Evolutionary conservation across 2,797 vertebrate species (phyloP), one percentile per base, ranked within the genome.

Genomic region (Oryzias sinensis): DNA sequence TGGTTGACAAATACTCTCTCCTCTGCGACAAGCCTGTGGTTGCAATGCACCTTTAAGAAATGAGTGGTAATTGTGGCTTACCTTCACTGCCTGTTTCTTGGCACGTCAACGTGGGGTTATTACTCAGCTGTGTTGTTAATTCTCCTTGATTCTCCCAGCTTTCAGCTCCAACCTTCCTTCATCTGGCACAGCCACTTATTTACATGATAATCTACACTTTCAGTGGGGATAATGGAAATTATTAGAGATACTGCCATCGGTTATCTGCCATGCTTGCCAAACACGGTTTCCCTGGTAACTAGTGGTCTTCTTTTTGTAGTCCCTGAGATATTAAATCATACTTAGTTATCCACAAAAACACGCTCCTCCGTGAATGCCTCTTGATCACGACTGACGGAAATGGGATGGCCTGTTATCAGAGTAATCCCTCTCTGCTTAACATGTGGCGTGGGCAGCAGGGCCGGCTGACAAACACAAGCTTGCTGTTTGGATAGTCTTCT

Each of bases 131-230:
- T 71, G 80, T 66, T 63, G 55, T 74, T 74, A 66, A 62, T 79
- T 66, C 48, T 78, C 47, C 61, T 73, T 55, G 69, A 16, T 64
- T 72, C 72, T 11, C 46, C 42, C 68, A 55, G 72, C 56, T 50
- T 53, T 52, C 64, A 53, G 63, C 67, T 73, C 52, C 69, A 59
- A 57, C 80, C 65, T 53, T 59, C 68, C 65, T 66, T 45, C 41
- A 15, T 49, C 70, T 29, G 33, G 46, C 51, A 70, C 59, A 17
- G 59, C 70, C 70, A 61, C 59, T 41, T 88, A 74, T 88, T 89
- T 86, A 80, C 87, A 83, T 75, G 68, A 68, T 69, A 76, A 86
- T 81, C 75, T 85, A 77, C 82, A 88, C 84, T 84, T 74, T 79
- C 79, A 80, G 68, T 0, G 22, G 63, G 68, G 81, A 88, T 88